Evolutionary conservation across 1,140 invertebrate species (phyloP).

Genomic region (Globodera ellingtonae): DNA sequence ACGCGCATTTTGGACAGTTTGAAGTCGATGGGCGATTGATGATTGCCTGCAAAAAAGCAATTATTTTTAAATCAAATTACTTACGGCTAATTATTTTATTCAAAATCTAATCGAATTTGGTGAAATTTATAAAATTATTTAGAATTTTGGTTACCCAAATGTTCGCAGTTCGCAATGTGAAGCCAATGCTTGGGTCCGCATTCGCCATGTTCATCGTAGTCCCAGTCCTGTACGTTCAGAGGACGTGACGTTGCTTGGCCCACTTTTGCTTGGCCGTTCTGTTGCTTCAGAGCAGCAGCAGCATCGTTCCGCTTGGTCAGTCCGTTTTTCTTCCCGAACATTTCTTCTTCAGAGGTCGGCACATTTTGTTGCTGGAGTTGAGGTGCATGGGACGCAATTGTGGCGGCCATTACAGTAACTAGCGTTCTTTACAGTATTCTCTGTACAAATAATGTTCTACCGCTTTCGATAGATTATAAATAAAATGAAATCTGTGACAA

Average conservation of each 20-base stretch:
- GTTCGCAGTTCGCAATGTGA: constrained; percentile 2
- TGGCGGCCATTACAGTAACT: neutral
- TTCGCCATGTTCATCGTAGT: constrained; percentile 28
- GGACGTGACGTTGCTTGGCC: neutral
- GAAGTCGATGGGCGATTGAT: constrained; percentile 60
- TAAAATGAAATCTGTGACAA: no score
- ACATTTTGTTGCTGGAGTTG: neutral
- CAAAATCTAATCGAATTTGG: no score
- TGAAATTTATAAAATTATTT: neutral
- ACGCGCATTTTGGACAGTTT: constrained; percentile 43
- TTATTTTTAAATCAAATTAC: neutral
- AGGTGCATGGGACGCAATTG: neutral
- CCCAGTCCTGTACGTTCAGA: constrained; percentile 26
- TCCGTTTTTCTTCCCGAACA: neutral
- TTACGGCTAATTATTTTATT: no score
- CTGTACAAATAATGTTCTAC: neutral
- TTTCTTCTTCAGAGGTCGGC: neutral
- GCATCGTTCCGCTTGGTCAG: neutral
- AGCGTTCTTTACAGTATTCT: neutral
- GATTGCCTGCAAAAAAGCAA: constrained; percentile 23
- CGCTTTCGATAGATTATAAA: no score
- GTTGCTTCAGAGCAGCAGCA: neutral
- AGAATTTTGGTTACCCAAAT: constrained; percentile 6
- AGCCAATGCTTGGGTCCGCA: constrained; percentile 56
- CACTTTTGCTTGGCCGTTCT: constrained; percentile 5